phyloP scores from a whole-genome alignment of 2,888 invertebrate genomes.

The Coronaproctus castanopsis region DNA sequence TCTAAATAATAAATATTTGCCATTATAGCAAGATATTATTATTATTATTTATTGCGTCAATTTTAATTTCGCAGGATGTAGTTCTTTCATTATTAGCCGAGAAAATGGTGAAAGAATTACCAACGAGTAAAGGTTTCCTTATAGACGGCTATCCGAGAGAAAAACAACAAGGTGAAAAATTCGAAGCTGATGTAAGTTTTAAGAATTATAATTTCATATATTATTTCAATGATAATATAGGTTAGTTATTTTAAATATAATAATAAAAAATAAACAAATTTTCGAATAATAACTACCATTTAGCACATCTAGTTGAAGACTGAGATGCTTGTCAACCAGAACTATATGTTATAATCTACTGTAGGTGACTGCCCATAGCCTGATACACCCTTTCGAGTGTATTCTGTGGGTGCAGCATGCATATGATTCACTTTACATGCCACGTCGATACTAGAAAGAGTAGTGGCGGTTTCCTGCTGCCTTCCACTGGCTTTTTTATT shows the following conservation, averaged over 20 bases:
- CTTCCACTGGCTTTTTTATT: background rate
- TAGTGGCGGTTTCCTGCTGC: background rate
- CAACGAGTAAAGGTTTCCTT: slow-evolving; percentile 56
- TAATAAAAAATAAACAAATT: no score
- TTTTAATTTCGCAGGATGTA: no score
- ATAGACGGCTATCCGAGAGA: slow-evolving; percentile 88
- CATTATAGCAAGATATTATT: no score
- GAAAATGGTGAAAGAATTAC: slow-evolving; percentile 49
- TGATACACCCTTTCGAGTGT: background rate
- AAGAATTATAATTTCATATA: no score
- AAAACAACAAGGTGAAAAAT: slow-evolving; percentile 61
- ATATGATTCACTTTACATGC: background rate
- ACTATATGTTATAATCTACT: no score
- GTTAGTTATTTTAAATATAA: no score
- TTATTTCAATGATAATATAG: no score
- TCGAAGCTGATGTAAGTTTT: slow-evolving; percentile 42
- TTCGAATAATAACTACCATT: no score
- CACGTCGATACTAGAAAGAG: background rate
- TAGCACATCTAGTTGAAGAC: no score
- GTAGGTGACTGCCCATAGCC: background rate
- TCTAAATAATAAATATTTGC: no score
- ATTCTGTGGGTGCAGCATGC: background rate
- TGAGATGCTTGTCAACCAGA: no score
- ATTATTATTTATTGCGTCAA: no score
- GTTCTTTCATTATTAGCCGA: slow-evolving; percentile 68